Conservation (phyloP, 2,888 invertebrate species). For the Euzophera pinguis region DNA sequence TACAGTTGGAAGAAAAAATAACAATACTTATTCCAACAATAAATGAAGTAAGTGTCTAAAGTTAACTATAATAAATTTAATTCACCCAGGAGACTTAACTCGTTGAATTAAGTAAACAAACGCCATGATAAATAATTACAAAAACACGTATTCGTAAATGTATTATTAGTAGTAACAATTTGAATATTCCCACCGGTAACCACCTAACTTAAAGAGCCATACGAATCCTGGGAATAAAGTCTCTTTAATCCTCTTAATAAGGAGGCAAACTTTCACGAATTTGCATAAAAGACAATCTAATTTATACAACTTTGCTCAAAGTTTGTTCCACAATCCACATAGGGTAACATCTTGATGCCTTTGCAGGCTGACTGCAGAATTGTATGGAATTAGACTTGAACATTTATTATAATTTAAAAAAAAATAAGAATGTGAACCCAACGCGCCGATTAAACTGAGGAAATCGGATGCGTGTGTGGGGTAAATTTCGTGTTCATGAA, state of each 20-base stretch:
- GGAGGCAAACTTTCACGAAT: not conserved
- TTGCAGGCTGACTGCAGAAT: not conserved
- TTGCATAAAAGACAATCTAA: constrained; percentile 7
- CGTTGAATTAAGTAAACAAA: too few species aligned
- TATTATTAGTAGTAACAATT: not conserved
- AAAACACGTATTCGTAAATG: not conserved
- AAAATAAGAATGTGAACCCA: too few species aligned
- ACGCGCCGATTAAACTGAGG: too few species aligned
- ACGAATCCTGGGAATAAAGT: constrained; percentile 5
- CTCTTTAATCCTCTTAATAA: constrained; percentile 9
- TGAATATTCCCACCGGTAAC: constrained; percentile 1
- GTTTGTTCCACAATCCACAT: not conserved
- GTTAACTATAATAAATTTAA: too few species aligned
- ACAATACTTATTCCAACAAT: too few species aligned
- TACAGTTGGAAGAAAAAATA: too few species aligned
- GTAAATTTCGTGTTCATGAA: too few species aligned
- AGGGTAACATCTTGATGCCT: not conserved
- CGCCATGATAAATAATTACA: too few species aligned
- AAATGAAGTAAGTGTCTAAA: too few species aligned
- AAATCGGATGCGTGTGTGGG: too few species aligned
- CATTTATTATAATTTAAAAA: not conserved
- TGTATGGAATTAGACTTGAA: not conserved
- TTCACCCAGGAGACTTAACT: too few species aligned
- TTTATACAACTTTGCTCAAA: constrained; percentile 2
- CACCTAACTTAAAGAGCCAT: not conserved